These are phyloP conservation scores for Oophaga sylvatica DNA, from an alignment of 2,797 vertebrate species.

Conservation along the genomic window DNA sequence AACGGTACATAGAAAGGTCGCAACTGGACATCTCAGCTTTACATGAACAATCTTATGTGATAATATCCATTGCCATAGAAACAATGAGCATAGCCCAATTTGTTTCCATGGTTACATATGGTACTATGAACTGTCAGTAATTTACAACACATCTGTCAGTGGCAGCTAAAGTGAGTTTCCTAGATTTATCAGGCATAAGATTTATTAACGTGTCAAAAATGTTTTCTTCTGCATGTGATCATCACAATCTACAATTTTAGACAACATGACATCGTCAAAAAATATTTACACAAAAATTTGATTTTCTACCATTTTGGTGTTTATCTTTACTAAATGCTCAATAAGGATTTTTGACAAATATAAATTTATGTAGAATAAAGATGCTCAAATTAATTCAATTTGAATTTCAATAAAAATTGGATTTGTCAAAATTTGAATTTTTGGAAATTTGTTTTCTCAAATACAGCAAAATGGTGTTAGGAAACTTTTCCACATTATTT, in stretches of 20 bases:
- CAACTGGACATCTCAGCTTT: neutral
- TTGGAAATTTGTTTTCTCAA: too few relatives aligned
- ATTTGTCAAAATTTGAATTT: too few relatives aligned
- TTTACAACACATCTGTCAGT: neutral
- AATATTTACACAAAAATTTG: neutral
- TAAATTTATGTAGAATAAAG: neutral
- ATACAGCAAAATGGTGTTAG: too few relatives aligned
- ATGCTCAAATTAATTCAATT: too few relatives aligned
- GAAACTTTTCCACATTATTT: too few relatives aligned
- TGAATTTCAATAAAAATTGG: too few relatives aligned
- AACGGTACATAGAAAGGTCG: neutral
- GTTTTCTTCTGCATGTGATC: neutral
- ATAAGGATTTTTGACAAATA: neutral
- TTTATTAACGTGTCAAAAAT: neutral
- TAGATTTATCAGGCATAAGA: neutral
- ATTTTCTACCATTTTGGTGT: neutral
- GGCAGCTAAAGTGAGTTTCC: neutral
- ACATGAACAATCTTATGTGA: neutral
- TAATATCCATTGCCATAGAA: slow-evolving; percentile 3
- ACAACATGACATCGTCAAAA: neutral
- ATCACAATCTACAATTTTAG: neutral
- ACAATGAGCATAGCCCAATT: neutral
- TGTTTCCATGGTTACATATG: slow-evolving; percentile 21
- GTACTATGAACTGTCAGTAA: slow-evolving; percentile 3
- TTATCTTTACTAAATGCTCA: neutral